These are phyloP conservation scores for Champsocephalus esox DNA, from an alignment of 2,797 vertebrate genomes.

Conservation along the genomic window DNA sequence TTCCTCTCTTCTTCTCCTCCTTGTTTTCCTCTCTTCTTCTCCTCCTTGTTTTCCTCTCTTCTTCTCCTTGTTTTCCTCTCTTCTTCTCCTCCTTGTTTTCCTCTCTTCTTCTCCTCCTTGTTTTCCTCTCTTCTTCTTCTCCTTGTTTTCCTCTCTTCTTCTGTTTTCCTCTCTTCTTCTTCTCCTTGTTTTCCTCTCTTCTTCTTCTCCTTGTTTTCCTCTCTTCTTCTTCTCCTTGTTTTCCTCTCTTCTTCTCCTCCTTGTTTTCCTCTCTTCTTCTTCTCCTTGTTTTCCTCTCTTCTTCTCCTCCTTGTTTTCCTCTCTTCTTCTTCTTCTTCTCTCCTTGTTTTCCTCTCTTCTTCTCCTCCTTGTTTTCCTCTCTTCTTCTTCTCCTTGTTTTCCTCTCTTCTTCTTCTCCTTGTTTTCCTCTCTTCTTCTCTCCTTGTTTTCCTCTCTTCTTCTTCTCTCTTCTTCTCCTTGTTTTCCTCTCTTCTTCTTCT, in stretches of 20 bases:
- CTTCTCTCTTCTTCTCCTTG: background rate
- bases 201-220: no score
- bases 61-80: background rate
- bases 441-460: no score
- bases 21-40: background rate
- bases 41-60: no score
- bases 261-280: background rate
- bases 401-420: background rate
- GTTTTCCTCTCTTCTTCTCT: background rate
- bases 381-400: background rate
- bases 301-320: no score
- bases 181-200: background rate
- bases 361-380: no score
- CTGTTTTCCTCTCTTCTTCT: background rate
- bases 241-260: background rate
- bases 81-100: background rate
- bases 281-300: no score
- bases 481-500: slow-evolving; percentile 1
- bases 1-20: background rate
- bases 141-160: background rate
- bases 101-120: no score
- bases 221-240: background rate
- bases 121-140: no score
- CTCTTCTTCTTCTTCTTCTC: background rate
- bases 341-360: background rate